phyloP scores from a whole-genome alignment of 2,888 invertebrate species.

The Drosophila demipolita region DNA sequence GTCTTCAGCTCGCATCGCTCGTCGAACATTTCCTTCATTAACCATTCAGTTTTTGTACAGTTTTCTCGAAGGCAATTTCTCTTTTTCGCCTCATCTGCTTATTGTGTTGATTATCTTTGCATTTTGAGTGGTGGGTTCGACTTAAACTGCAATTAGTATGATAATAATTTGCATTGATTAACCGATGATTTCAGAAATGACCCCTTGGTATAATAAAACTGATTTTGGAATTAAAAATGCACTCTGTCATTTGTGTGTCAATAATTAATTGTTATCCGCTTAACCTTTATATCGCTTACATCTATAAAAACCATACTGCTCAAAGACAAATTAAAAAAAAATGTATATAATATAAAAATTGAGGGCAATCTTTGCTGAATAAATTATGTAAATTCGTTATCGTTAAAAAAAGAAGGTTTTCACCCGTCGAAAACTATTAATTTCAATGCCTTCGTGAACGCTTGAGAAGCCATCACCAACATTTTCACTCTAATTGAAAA shows the following conservation, averaged over 20 bases:
- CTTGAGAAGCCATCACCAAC: slow-evolving; percentile 69
- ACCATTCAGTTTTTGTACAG: slow-evolving; percentile 66
- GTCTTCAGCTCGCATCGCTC: slow-evolving; percentile 44
- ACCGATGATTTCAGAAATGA: slow-evolving; percentile 44
- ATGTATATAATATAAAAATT: slow-evolving; percentile 27
- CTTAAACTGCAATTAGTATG: slow-evolving; percentile 32
- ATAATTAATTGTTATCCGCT: slow-evolving; percentile 30
- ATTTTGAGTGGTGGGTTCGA: slow-evolving; percentile 7
- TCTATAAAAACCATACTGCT: slow-evolving; percentile 36
- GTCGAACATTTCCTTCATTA: slow-evolving; percentile 74
- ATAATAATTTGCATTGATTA: slow-evolving; percentile 49
- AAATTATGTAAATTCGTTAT: slow-evolving; percentile 72
- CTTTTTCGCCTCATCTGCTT: slow-evolving; percentile 50
- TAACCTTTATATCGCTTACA: slow-evolving; percentile 44
- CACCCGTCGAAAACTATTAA: slow-evolving; percentile 59
- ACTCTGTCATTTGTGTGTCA: background rate
- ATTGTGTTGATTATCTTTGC: slow-evolving; percentile 32
- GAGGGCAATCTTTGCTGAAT: slow-evolving; percentile 63
- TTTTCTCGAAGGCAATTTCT: slow-evolving; percentile 67
- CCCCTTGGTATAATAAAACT: slow-evolving; percentile 10
- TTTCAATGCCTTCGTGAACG: slow-evolving; percentile 55
- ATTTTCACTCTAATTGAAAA: slow-evolving; percentile 81
- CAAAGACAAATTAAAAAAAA: slow-evolving; percentile 32
- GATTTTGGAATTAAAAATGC: background rate
- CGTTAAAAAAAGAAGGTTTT: slow-evolving; percentile 65